Percentiles rank a stretch among this genome's conserved stretches.
These are phyloP conservation scores for Emydura subglobosa DNA, from an alignment of 2,113 vertebrate species.

Conservation along the genomic window DNA sequence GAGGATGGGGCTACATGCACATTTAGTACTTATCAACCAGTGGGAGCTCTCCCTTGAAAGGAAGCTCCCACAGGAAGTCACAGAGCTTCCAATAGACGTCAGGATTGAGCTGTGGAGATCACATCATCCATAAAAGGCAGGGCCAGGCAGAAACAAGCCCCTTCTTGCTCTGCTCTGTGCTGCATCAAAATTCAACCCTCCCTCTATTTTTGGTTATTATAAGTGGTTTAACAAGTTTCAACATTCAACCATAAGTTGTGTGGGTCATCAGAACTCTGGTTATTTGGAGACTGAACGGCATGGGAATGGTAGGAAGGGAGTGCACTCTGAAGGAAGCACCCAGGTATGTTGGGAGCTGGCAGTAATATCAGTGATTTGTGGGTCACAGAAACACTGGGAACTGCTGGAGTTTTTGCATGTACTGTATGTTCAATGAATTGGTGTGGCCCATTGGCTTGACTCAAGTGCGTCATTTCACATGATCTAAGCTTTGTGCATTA, in stretches of 20 bases:
- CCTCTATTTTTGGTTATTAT: neutral
- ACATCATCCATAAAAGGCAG: neutral
- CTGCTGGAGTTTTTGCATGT: neutral
- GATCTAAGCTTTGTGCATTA: neutral
- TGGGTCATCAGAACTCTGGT: neutral
- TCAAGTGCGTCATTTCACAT: neutral
- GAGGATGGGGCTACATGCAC: fast-evolving
- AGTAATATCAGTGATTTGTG: neutral
- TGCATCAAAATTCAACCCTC: neutral
- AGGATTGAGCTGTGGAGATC: neutral
- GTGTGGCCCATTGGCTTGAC: neutral
- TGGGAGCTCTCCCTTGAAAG: neutral
- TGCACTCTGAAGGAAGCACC: neutral
- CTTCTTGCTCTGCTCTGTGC: neutral
- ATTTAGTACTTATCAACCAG: neutral
- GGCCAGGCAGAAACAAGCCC: neutral
- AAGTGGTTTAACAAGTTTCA: neutral
- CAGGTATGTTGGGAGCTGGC: neutral
- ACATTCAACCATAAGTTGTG: neutral
- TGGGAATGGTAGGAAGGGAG: neutral
- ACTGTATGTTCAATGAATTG: neutral
- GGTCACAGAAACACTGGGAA: fast-evolving
- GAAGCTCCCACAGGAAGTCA: neutral
- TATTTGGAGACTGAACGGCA: neutral
- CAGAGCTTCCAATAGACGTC: neutral